These are phyloP conservation scores for Watsonalla cultraria DNA, from an alignment of 2,888 invertebrate genomes.

Conservation along the genomic window DNA sequence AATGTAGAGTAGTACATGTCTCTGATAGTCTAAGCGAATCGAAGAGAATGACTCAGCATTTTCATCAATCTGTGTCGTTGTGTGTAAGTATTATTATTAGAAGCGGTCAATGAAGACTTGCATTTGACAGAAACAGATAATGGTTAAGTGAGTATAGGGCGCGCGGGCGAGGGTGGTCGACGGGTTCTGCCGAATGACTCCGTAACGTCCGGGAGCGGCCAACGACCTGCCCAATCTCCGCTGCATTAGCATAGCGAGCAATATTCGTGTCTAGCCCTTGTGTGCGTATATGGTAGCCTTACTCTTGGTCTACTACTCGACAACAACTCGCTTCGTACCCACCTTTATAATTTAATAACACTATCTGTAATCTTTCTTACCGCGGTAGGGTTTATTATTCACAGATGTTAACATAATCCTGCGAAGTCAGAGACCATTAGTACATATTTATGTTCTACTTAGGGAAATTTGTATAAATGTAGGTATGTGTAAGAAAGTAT, in stretches of 20 bases:
- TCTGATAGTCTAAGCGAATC: not conserved
- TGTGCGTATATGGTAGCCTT: constrained; percentile 28
- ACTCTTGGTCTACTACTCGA: not conserved
- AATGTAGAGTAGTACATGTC: not conserved
- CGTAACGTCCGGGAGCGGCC: constrained; percentile 75
- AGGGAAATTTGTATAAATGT: too few species aligned
- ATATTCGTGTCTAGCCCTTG: constrained; percentile 66
- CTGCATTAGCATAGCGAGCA: constrained; percentile 79
- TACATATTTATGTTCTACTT: too few species aligned
- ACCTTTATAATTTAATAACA: too few species aligned
- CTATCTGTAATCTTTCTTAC: too few species aligned
- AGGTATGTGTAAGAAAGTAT: too few species aligned
- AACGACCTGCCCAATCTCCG: constrained; percentile 79
- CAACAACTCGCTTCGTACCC: not conserved
- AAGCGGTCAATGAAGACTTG: not conserved
- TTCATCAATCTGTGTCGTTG: not conserved
- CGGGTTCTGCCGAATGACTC: constrained; percentile 74
- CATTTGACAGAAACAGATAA: not conserved
- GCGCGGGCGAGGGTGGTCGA: constrained; percentile 57
- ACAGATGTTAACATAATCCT: too few species aligned
- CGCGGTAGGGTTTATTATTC: too few species aligned
- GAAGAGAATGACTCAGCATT: not conserved
- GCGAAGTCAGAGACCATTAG: too few species aligned
- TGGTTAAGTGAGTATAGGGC: constrained; percentile 40
- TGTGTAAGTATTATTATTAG: not conserved